Evolutionary conservation across 2,113 vertebrate species (phyloP), one percentile per base, ranked within the genome.

Genomic region (Erythrocercus mccallii): DNA sequence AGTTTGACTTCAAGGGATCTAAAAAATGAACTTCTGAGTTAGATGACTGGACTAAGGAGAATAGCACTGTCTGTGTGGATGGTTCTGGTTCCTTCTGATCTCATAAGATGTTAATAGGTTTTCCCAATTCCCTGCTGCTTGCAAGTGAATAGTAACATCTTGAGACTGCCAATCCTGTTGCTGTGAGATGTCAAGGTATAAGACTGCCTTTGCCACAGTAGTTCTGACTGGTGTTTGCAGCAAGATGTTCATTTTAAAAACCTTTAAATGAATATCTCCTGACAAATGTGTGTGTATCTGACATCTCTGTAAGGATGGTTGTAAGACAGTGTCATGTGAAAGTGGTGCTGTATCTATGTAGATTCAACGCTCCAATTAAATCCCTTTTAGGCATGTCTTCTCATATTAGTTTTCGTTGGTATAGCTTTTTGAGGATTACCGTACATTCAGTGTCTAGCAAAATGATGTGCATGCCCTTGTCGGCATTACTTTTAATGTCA

Each of bases 51-150:
- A 31, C 42, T 91, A 74, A 85, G 40, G 44, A 92, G 66, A 62
- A 25, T 91, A 64, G 21, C 65, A 81, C 48, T 89, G 40, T 86
- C 54, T 37, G 10, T 82, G 61, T 87, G 80, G 69, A 62, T 92
- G 57, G 80, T 93, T 93, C 93, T 94, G 70, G 48, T 95, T 96
- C 85, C 90, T 95, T 96, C 87, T 96, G 94, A 95, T 96, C 94
- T 95, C 71, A 31, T 87, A 58, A 91, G 78, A 44, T 94, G 65
- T 74, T 84, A 74, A 64, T 92, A 84, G 94, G 60, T 54, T 86
- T 88, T 82, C 88, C 83, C 0, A 0, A 74, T 56, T 78, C 80
- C 80, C 68, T 71, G 56, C 91, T 94, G 94, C 91, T 95, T 96
- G 95, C 91, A 81, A 94, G 51, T 88, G 47, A 90, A 73, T 73